Evolutionary conservation across 30 jellyfish, hydroid and myxozoan species (phyloP).

Genomic region (Cassiopea xamachana): DNA sequence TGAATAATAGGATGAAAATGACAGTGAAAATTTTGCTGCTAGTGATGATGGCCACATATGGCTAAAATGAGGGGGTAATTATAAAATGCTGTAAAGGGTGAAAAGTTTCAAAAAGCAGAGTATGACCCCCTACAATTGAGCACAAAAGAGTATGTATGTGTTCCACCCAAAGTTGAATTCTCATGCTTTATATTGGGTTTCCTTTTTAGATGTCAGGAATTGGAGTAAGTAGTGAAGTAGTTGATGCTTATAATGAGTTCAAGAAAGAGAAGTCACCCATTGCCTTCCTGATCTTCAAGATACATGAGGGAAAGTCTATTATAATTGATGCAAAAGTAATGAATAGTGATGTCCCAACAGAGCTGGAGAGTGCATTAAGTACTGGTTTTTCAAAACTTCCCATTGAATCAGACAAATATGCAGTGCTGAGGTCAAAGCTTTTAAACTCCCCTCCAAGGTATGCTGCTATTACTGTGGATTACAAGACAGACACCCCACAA

Average conservation of each 20-base stretch:
- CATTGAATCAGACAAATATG: slow-evolving; percentile 7
- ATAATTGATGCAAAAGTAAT: not conserved
- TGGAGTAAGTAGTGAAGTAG: not conserved
- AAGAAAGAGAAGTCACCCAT: not conserved
- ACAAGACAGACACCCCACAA: not conserved
- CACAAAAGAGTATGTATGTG: no score
- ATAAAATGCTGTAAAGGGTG: no score
- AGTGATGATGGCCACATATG: no score
- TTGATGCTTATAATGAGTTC: not conserved
- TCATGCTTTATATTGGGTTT: not conserved
- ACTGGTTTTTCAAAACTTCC: not conserved
- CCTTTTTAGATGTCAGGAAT: slow-evolving; percentile 19
- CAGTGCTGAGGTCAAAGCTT: slow-evolving; percentile 11
- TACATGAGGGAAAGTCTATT: not conserved
- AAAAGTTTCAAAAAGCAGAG: no score
- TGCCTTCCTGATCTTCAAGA: slow-evolving; percentile 15
- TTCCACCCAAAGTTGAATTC: no score
- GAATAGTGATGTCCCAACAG: not conserved
- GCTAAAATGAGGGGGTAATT: no score
- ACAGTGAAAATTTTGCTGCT: no score
- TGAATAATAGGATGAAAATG: no score
- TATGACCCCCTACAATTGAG: no score
- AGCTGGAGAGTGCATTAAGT: slow-evolving; percentile 8
- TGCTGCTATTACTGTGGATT: not conserved
- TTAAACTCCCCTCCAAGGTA: slow-evolving; percentile 11